Percentiles rank a stretch among this genome's conserved stretches.
Evolutionary conservation across 2,888 invertebrate species (phyloP).

Genomic region (Plagiodera versicolora): DNA sequence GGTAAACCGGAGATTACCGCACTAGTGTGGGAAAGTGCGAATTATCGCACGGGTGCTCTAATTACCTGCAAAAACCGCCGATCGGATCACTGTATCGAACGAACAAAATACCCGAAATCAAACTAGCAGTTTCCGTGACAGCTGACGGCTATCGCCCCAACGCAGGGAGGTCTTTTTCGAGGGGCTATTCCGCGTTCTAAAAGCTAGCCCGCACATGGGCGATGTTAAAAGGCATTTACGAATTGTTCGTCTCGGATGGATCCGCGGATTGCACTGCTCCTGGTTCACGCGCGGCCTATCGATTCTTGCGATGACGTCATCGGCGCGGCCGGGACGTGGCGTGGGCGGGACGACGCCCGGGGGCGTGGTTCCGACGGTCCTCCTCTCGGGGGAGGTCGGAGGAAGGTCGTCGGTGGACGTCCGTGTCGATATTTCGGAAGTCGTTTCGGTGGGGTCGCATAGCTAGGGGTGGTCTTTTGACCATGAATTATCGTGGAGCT

Average conservation of each 20-base stretch:
- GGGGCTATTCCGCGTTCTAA: slow-evolving; percentile 95
- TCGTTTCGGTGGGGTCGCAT: too few relatives aligned
- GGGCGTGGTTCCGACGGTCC: slow-evolving; percentile 33
- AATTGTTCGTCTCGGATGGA: slow-evolving; percentile 46
- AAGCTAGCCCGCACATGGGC: slow-evolving; percentile 94
- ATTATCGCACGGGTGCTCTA: too few relatives aligned
- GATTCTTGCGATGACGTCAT: slow-evolving; percentile 53
- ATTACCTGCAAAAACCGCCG: too few relatives aligned
- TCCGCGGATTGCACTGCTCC: slow-evolving; percentile 48
- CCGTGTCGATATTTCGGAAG: too few relatives aligned
- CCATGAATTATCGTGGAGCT: too few relatives aligned
- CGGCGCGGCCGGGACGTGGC: slow-evolving; percentile 28
- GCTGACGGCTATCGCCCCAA: slow-evolving; percentile 88
- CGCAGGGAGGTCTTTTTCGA: slow-evolving; percentile 95
- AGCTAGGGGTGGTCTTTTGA: too few relatives aligned
- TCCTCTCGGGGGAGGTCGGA: slow-evolving; percentile 22
- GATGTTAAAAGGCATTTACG: slow-evolving; percentile 55
- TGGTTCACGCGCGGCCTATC: slow-evolving; percentile 48
- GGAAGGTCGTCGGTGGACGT: too few relatives aligned
- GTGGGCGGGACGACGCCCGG: slow-evolving; percentile 19
- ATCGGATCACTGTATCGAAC: too few relatives aligned
- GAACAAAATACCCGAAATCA: too few relatives aligned
- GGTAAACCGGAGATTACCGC: too few relatives aligned
- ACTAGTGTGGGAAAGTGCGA: too few relatives aligned
- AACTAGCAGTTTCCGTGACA: too few relatives aligned